Percentiles rank a stretch among this genome's conserved stretches.
Evolutionary conservation across 2,797 vertebrate species (phyloP).

Genomic region (Peromyscus nudipes): DNA sequence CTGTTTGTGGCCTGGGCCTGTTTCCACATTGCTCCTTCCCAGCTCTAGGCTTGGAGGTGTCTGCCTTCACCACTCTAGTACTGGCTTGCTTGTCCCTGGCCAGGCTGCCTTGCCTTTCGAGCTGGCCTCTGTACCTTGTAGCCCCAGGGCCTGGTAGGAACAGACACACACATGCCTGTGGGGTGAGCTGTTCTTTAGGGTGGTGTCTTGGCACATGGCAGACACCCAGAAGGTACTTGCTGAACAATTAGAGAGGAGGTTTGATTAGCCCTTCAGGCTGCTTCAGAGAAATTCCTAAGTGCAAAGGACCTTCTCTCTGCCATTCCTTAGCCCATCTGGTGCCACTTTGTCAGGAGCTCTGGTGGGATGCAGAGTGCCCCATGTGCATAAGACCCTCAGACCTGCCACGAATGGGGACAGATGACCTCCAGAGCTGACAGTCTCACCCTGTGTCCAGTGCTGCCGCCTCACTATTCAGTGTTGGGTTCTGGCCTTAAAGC

Average conservation of each 20-base stretch:
- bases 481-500: not conserved
- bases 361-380: not conserved
- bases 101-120: not conserved
- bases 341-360: not conserved
- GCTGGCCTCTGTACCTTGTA: not conserved
- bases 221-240: not conserved
- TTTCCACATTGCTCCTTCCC: too few species aligned
- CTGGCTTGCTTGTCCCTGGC: not conserved
- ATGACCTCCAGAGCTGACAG: not conserved
- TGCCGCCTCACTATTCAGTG: not conserved
- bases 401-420: not conserved
- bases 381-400: not conserved
- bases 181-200: not conserved
- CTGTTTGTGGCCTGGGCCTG: not conserved
- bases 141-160: not conserved
- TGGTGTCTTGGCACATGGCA: not conserved
- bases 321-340: too few species aligned
- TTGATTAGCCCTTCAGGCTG: not conserved
- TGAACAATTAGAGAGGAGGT: not conserved
- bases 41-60: not conserved
- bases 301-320: not conserved
- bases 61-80: not conserved
- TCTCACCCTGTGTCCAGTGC: not conserved
- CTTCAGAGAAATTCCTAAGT: too few species aligned
- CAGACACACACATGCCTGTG: not conserved